A percentile compares a stretch with the other conserved stretches of the same genome.
These are phyloP conservation scores for Leptobrachium leishanense DNA, from an alignment of 2,113 vertebrate genomes.

Conservation along the genomic window DNA sequence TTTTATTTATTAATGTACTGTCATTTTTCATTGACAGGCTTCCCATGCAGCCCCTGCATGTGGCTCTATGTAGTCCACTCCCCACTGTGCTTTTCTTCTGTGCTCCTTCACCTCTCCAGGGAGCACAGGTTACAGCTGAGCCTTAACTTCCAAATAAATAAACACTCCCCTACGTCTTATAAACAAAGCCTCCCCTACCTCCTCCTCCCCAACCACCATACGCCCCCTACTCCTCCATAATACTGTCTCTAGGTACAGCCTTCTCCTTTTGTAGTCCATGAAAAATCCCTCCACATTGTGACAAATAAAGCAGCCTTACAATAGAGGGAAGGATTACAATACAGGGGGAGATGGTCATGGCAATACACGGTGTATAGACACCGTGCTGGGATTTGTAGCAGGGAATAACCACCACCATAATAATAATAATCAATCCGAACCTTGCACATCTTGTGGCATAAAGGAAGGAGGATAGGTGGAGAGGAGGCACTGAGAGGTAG, in stretches of 20 bases:
- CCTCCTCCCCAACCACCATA: slow-evolving; percentile 33
- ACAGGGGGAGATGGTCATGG: not conserved
- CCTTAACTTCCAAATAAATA: slow-evolving; percentile 44
- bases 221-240: slow-evolving; percentile 45
- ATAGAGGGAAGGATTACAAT: slow-evolving; percentile 5
- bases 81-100: slow-evolving; percentile 29
- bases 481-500: slow-evolving; percentile 35
- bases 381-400: not conserved
- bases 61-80: not conserved
- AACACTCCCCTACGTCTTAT: slow-evolving; percentile 25
- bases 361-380: slow-evolving; percentile 24
- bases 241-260: slow-evolving; percentile 28
- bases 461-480: slow-evolving; percentile 38
- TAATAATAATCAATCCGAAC: slow-evolving; percentile 15
- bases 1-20: too few relatives aligned
- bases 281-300: slow-evolving; percentile 31
- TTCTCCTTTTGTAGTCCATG: slow-evolving; percentile 39
- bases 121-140: slow-evolving; percentile 47
- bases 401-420: not conserved
- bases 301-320: slow-evolving; percentile 20
- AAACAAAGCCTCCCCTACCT: slow-evolving; percentile 44
- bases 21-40: not conserved
- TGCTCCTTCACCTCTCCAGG: slow-evolving; percentile 24
- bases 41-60: not conserved
- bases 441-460: slow-evolving; percentile 29